Base-by-base conservation (phyloP, 2,113 vertebrate genomes). In the Triplophysa dalaica region DNA sequence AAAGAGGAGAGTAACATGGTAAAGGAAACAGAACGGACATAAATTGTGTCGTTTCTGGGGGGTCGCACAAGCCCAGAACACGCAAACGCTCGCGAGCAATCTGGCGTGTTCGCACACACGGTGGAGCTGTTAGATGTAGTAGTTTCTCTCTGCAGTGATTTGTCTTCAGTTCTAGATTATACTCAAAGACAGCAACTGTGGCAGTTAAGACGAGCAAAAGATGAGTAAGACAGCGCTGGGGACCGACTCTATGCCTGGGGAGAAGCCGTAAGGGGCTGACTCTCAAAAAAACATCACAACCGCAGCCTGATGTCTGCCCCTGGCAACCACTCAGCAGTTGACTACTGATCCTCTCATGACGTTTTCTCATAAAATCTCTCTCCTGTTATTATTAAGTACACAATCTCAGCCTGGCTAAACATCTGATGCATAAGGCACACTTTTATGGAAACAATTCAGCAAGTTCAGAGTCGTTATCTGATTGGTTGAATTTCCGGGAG, bases 111-210 rank as follows among this genome's bases (percentile, higher is more conserved):
- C 9, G 26, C 16, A 38, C 66, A 78, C 54, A 45, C 38, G n/a
- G 22, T 52, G 12, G 58, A 29, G 33, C 79, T 81, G 79, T 56
- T 74, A 70, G 54, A 78, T 75, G 75, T 65, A 75, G 73, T 75
- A 70, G 65, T 67, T 78, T 68, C 54, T 76, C 79, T 81, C 76
- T 78, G 70, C 58, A 67, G 77, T 70, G 65, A 79, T 81, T 54
- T 81, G 76, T 84, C 70, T 81, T 84, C 79, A 61, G 76, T 79
- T 81, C 79, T 75, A 70, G 70, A 48, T 81, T 77, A 68, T 75
- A 70, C 70, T 78, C 63, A 79, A 63, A 79, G 70, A 65, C 45
- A 65, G 61, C 19, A 17, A 21, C 62, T 54, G 62, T 38, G 62
- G 69, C 78, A 81, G 77, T 81, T 68, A 73, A 78, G 83, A 84